Evolutionary conservation across 1,140 invertebrate species (phyloP).

Genomic region (Dermatophagoides farinae): DNA sequence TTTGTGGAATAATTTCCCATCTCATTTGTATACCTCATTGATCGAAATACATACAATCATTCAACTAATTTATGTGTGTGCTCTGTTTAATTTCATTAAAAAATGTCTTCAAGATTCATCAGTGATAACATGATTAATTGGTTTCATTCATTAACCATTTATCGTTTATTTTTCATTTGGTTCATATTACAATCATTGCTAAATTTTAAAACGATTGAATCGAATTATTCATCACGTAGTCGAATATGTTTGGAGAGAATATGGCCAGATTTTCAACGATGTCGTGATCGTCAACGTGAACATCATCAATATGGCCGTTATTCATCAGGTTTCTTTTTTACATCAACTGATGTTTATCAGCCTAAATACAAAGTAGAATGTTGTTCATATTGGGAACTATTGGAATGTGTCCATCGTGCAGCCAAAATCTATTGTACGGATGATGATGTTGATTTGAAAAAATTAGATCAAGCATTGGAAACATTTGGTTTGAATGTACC

Average conservation of each 20-base stretch:
- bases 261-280: slow-evolving; percentile 3
- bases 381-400: slow-evolving; percentile 10
- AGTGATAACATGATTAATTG: too few relatives aligned
- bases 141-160: too few relatives aligned
- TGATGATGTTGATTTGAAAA: background rate
- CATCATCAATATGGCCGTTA: background rate
- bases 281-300: background rate
- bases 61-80: too few relatives aligned
- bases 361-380: slow-evolving; percentile 3
- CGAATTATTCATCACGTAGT: background rate
- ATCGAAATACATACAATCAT: too few relatives aligned
- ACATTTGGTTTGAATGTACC: background rate
- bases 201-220: background rate
- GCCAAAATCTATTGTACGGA: slow-evolving; percentile 1
- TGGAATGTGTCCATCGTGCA: background rate
- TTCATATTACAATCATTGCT: too few relatives aligned
- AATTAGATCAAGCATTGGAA: background rate
- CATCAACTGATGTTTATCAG: slow-evolving; percentile 4
- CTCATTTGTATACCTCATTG: too few relatives aligned
- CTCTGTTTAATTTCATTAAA: too few relatives aligned
- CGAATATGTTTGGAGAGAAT: background rate
- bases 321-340: background rate
- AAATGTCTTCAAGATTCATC: too few relatives aligned
- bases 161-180: too few relatives aligned
- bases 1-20: too few relatives aligned